Base-by-base conservation (phyloP, 1,140 invertebrate species). In the Goniozus legneri region DNA sequence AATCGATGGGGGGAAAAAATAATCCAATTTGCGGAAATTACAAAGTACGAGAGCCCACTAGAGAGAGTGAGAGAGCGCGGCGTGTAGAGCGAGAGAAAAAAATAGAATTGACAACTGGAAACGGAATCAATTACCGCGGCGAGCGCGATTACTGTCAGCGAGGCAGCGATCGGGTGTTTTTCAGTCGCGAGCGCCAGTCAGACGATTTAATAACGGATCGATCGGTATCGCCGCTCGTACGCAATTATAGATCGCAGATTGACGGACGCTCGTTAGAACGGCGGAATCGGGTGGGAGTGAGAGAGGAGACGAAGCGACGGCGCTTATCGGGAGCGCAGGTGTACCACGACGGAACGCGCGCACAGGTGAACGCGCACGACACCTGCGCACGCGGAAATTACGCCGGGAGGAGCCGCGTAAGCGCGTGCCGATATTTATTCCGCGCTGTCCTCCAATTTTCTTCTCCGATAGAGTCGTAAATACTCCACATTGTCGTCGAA, bases 361-460 rank as follows among this genome's bases (percentile, higher is more conserved):
- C 16, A 20, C 39, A 43, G 50, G 15, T 41, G 34, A 52, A n/a
- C n/a, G 43, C 55, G 43, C 54, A 56, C 54, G 54, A 56, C 54
- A 56, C 52, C 54, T 56, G 54, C 54, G 32, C 19, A 38, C 41
- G 21, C 41, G 47, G 52, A 47, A 56, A 55, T 56, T 55, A 56
- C 35, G 52, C 37, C 54, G 54, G 37, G n/a, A n/a, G 52, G 50
- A 49, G 27, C 19, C 3, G 38, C 22, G 35, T 14, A 27, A 34
- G 35, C 50, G 38, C 22, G 33, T 40, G n/a, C n/a, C n/a, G 12
- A 47, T 56, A 56, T 56, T 56, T 56, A 56, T 56, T 33, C 34
- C 47, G 19, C 43, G 15, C 27, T n/a, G 10, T 40, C 20, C 27
- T 37, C 22, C 41, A n/a, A n/a, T n/a, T n/a, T n/a, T n/a, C n/a